Evolutionary conservation across 2,797 vertebrate species (phyloP).

Genomic region (Eurystomus glaucurus): DNA sequence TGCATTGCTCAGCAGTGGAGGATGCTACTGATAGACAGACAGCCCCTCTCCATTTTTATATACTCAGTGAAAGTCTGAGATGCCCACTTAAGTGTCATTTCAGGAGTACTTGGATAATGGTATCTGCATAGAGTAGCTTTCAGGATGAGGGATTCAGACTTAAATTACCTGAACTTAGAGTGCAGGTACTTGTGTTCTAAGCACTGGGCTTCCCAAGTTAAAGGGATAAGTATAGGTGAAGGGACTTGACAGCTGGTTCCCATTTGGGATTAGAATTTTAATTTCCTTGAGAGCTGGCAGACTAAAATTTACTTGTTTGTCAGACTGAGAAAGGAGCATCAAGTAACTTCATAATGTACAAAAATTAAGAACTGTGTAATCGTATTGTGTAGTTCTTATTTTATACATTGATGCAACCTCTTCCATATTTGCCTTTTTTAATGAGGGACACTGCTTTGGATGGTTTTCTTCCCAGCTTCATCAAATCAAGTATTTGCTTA

Average conservation of each 20-base stretch:
- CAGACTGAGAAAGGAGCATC: background rate
- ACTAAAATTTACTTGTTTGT: background rate
- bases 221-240: background rate
- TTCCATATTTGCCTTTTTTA: background rate
- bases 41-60: background rate
- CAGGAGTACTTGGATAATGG: background rate
- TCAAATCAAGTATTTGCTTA: background rate
- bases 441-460: background rate
- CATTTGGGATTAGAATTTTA: background rate
- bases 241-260: background rate
- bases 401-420: background rate
- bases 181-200: background rate
- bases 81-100: background rate
- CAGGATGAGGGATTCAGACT: background rate
- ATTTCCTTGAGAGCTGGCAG: background rate
- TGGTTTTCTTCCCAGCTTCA: background rate
- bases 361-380: background rate
- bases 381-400: background rate
- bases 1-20: background rate
- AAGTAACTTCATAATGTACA: background rate
- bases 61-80: background rate
- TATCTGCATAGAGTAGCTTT: background rate
- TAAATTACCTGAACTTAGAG: background rate
- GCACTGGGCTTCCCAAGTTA: background rate
- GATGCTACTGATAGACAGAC: background rate